Conservation (phyloP, 2,113 vertebrate species). For the Elachura formosa region DNA sequence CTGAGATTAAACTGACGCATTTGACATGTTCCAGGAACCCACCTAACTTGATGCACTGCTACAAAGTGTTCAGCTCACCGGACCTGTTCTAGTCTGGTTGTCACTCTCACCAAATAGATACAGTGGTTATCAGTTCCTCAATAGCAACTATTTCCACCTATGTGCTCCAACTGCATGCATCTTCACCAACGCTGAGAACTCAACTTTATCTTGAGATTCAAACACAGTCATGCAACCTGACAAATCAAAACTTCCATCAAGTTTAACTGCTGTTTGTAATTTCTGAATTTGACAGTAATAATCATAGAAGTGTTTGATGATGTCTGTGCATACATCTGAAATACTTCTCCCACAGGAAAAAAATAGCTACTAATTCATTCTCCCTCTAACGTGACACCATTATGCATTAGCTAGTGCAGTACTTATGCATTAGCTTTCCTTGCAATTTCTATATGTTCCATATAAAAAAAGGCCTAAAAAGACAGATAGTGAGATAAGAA, state of each 20-base stretch:
- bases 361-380: background rate
- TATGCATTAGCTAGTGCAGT: background rate
- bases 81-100: background rate
- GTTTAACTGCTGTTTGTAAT: background rate
- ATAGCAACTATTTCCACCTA: background rate
- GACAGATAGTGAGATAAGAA: background rate
- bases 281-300: background rate
- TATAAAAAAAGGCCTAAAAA: background rate
- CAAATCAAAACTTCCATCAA: background rate
- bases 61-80: background rate
- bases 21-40: accelerated
- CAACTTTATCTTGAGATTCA: background rate
- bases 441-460: background rate
- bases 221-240: background rate
- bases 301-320: background rate
- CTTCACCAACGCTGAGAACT: background rate
- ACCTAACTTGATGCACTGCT: background rate
- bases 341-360: background rate
- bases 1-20: background rate
- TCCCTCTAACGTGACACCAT: background rate
- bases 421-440: background rate
- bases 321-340: background rate
- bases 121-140: background rate
- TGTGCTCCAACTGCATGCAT: background rate
- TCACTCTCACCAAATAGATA: background rate